Conservation (phyloP, 2,797 vertebrate species). For the Nothura maculosa region DNA sequence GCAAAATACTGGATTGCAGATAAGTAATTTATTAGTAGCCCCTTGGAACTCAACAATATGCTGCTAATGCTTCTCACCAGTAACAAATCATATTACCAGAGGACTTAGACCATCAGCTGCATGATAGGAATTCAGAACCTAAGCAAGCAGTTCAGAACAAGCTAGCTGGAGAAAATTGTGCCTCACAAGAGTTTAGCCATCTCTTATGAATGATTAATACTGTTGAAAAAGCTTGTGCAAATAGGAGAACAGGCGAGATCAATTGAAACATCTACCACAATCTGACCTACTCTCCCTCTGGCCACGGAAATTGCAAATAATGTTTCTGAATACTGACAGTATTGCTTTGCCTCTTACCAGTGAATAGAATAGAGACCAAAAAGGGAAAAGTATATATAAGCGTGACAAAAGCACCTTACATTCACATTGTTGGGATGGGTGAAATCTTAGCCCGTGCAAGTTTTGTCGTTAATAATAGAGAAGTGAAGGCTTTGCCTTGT, state of each 20-base stretch:
- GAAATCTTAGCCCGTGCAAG: background rate
- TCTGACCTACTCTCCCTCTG: conserved; percentile 8
- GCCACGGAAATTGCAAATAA: conserved; percentile 50
- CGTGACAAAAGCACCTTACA: conserved; percentile 50
- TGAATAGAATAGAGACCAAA: conserved; percentile 40
- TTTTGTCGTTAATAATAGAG: background rate
- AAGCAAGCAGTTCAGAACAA: conserved; percentile 6
- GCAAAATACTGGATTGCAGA: background rate
- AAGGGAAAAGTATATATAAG: conserved; percentile 8
- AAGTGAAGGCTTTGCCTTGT: background rate
- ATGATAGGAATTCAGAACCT: background rate
- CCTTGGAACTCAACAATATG: background rate
- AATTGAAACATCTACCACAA: conserved; percentile 9
- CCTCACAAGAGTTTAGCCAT: conserved; percentile 9
- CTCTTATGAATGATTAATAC: conserved; percentile 47
- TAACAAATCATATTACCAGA: background rate
- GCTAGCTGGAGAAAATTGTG: background rate
- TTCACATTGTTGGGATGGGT: background rate
- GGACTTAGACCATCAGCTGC: background rate
- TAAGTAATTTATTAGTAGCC: background rate
- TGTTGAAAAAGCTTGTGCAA: background rate
- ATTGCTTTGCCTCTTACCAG: conserved; percentile 31
- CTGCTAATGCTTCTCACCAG: background rate
- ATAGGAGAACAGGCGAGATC: conserved; percentile 17
- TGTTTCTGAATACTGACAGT: conserved; percentile 32